Evolutionary conservation across 2,797 vertebrate species (phyloP).

Genomic region (Salarias fasciatus): DNA sequence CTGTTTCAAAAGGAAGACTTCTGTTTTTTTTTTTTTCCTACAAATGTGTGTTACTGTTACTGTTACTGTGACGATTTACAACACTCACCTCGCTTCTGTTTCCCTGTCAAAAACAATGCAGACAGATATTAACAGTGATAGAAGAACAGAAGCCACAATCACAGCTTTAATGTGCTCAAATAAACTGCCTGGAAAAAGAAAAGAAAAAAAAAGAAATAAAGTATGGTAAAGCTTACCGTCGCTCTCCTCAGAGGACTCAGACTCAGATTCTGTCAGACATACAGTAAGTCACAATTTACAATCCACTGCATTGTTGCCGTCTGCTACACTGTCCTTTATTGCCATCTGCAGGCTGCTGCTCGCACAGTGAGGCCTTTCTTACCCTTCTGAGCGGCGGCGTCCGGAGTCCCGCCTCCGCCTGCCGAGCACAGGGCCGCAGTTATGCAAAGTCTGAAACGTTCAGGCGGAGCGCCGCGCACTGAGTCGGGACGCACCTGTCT

Average conservation of each 20-base stretch:
- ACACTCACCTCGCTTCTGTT: constrained; percentile 56
- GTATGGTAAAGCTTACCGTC: constrained; percentile 51
- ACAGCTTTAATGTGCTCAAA: constrained; percentile 3
- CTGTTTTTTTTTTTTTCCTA: too few species aligned
- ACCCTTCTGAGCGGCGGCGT: constrained; percentile 51
- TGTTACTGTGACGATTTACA: not conserved
- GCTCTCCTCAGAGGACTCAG: constrained; percentile 64
- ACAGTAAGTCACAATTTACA: not conserved
- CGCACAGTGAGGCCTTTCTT: constrained; percentile 36
- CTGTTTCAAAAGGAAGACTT: too few species aligned
- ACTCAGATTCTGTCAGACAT: constrained; percentile 51
- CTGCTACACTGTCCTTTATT: constrained; percentile 16
- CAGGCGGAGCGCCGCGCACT: not conserved
- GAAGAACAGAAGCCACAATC: not conserved
- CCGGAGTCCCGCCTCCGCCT: constrained; percentile 51
- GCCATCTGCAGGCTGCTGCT: constrained; percentile 48
- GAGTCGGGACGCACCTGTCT: constrained; percentile 51
- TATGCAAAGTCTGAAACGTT: constrained; percentile 18
- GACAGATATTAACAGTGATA: constrained; percentile 1
- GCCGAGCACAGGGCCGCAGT: constrained; percentile 47
- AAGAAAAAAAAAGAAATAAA: not conserved
- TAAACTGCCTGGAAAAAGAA: not conserved
- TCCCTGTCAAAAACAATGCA: constrained; percentile 42
- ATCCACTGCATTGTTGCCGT: not conserved
- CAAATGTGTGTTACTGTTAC: too few species aligned